Base-by-base conservation (phyloP, 2,113 vertebrate genomes). In the Gobio gobio region DNA sequence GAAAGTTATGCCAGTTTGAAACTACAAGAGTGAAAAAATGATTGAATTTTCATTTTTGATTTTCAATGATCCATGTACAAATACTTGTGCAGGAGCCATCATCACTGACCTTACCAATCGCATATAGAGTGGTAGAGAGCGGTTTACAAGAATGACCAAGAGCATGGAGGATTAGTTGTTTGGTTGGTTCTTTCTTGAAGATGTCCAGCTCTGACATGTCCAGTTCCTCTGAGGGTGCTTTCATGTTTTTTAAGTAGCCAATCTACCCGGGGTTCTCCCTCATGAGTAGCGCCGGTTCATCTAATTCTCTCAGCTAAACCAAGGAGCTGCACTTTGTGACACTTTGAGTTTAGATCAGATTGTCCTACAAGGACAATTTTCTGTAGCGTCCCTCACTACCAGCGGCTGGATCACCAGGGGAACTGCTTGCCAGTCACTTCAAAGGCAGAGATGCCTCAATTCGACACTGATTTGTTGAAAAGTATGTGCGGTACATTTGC, bases 231-330 rank as follows among this genome's bases (percentile, higher is more conserved):
- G 58, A 24, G 83, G 76, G 13, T 51, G 68, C 49, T 82, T 85
- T 83, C 86, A 87, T 89, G 89, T 86, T 89, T 89, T 87, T 86
- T 85, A 88, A 86, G 84, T 78, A 89, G 85, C 85, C 63, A 79
- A 87, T 86, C 64, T 74, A 45, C 78, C 47, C 26, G 33, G 49
- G 61, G 72, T 56, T 59, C 61, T 59, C 47, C 78, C 66, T 84
- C 78, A 73, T 86, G 73, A 79, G 68, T 33, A 70, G 58, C 4
- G 64, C 61, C 14, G 58, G 33, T 54, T 87, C 10, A n/a, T 74
- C 75, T 80, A 82, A 83, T 89, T 85, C 84, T 86, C 82, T 33
- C 7, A 18, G 43, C 81, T 77, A 64, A 72, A 76, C 43, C 47
- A 64, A 86, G 82, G 76, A 61, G 77, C 59, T 51, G 24, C 59